Percentiles rank a stretch among this genome's conserved stretches.
phyloP scores from a whole-genome alignment of 2,113 vertebrate species.

The Colossoma macropomum region DNA sequence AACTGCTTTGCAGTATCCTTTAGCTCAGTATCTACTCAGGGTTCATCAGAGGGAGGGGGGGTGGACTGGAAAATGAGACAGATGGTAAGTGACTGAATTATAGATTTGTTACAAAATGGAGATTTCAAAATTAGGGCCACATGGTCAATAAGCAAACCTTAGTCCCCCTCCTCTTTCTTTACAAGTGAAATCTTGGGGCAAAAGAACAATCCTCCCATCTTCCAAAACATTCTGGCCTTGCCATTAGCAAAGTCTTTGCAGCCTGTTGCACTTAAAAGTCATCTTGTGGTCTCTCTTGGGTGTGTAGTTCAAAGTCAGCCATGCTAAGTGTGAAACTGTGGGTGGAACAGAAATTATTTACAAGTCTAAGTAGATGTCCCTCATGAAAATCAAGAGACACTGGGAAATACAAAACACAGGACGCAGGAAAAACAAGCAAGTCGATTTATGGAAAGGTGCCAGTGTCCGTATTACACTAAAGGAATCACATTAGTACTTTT shows the following conservation, averaged over 20 bases:
- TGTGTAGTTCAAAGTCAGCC: neutral
- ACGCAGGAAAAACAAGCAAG: neutral
- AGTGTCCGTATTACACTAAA: neutral
- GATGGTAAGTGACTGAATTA: conserved; percentile 14
- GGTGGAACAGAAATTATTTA: neutral
- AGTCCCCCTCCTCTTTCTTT: neutral
- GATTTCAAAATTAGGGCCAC: neutral
- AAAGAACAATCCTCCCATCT: neutral
- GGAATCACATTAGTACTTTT: too few relatives aligned
- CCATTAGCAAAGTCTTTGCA: neutral
- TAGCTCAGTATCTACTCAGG: neutral
- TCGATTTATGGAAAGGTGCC: neutral
- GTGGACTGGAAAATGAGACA: neutral
- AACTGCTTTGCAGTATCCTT: neutral
- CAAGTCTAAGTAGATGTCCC: neutral
- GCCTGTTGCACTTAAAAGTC: neutral
- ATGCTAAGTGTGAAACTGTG: conserved; percentile 17
- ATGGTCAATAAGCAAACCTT: neutral
- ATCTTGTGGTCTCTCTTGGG: conserved; percentile 3
- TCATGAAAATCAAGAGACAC: neutral
- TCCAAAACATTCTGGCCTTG: too few relatives aligned
- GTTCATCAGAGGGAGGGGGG: neutral
- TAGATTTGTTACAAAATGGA: conserved; percentile 20
- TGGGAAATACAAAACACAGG: neutral
- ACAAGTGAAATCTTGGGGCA: neutral